phyloP scores from a whole-genome alignment of 2,888 invertebrate genomes.

The Cryptus viduatorius region DNA sequence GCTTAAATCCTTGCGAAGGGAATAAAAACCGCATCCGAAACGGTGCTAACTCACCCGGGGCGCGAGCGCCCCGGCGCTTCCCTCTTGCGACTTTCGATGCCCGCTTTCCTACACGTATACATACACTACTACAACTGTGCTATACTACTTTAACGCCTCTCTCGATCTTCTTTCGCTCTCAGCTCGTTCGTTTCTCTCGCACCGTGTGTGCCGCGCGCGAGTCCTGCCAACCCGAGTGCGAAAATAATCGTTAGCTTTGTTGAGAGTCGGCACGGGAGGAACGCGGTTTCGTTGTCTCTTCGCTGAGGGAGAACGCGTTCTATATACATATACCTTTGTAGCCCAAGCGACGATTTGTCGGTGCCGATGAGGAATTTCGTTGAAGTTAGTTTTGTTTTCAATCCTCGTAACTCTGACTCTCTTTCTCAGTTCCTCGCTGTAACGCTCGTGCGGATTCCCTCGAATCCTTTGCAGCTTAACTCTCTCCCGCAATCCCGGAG shows the following conservation, averaged over 20 bases:
- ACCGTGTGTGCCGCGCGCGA: constrained; percentile 41
- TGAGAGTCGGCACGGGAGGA: constrained; percentile 72
- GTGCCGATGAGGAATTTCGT: constrained; percentile 71
- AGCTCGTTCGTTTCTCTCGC: constrained; percentile 44
- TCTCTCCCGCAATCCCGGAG: constrained; percentile 34
- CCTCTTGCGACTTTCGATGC: constrained; percentile 50
- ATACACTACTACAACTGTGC: not conserved
- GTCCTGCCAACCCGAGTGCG: constrained; percentile 73
- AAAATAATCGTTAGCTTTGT: constrained; percentile 81
- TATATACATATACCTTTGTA: constrained; percentile 34
- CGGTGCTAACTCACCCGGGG: constrained; percentile 72
- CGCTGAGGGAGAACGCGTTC: constrained; percentile 38
- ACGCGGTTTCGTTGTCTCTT: constrained; percentile 65
- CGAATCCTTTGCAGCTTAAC: constrained; percentile 44
- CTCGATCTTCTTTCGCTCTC: constrained; percentile 3
- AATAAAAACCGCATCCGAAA: constrained; percentile 69
- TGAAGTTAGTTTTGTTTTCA: constrained; percentile 71
- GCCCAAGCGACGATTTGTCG: constrained; percentile 70
- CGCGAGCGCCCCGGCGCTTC: constrained; percentile 64
- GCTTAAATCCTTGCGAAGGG: constrained; percentile 68
- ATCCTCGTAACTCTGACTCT: constrained; percentile 63
- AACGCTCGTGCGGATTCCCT: constrained; percentile 3
- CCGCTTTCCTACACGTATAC: constrained; percentile 29
- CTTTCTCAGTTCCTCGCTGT: constrained; percentile 1
- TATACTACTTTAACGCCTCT: not conserved